Conservation (phyloP, 2,888 invertebrate genomes). For the Marasmarcha lunaedactyla region DNA sequence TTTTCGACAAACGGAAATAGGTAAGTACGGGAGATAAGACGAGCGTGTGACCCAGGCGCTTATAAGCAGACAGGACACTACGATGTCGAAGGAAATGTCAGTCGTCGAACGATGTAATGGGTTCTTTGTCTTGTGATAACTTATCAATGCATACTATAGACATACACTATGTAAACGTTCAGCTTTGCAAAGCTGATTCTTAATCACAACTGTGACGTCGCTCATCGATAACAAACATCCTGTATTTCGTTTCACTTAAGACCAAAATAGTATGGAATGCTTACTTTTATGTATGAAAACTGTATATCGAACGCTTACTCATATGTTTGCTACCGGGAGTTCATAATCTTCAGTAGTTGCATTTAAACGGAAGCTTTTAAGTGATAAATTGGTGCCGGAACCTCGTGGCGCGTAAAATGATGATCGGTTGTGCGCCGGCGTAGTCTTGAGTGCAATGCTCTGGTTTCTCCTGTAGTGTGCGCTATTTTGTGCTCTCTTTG, state of each 20-base stretch:
- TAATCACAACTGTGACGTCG: too few relatives aligned
- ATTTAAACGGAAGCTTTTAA: conserved; percentile 60
- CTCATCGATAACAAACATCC: too few relatives aligned
- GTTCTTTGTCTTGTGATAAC: conserved; percentile 64
- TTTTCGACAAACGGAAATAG: neutral
- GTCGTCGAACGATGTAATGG: conserved; percentile 43
- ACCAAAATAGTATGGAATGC: too few relatives aligned
- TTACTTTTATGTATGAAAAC: too few relatives aligned
- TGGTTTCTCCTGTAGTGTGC: conserved; percentile 27
- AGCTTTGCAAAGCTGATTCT: neutral
- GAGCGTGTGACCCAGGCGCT: conserved; percentile 42
- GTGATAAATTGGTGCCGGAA: conserved; percentile 67
- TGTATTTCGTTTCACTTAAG: too few relatives aligned
- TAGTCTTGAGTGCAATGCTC: conserved; percentile 49
- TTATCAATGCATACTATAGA: conserved; percentile 47
- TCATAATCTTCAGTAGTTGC: conserved; percentile 22
- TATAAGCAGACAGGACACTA: conserved; percentile 32
- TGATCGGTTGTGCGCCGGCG: conserved; percentile 42
- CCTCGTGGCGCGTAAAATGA: conserved; percentile 56
- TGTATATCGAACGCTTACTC: neutral
- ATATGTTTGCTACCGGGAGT: neutral
- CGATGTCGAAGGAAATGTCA: conserved; percentile 62
- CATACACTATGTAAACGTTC: neutral
- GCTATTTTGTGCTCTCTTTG: conserved; percentile 13
- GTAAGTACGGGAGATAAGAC: neutral